phyloP scores from a whole-genome alignment of 2,797 vertebrate species.

The Gallirallus australis region DNA sequence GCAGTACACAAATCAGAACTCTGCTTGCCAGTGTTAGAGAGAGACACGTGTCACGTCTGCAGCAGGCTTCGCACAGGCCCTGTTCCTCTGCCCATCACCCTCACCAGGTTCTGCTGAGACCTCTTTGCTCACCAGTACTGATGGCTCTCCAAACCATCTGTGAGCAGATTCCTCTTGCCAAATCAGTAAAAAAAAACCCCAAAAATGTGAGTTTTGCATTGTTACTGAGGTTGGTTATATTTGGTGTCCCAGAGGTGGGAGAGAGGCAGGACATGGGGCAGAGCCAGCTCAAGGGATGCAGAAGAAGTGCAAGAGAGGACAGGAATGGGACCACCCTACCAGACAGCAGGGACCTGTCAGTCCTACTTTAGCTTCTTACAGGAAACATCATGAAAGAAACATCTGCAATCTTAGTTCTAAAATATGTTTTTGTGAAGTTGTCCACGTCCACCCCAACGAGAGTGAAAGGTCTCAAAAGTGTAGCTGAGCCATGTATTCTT shows the following conservation, averaged over 20 bases:
- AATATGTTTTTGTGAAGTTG: neutral
- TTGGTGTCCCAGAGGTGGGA: neutral
- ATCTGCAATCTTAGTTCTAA: neutral
- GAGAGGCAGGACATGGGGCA: neutral
- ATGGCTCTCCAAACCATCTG: neutral
- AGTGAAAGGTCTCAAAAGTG: neutral
- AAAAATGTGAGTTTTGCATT: rapidly evolving
- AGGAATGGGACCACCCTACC: neutral
- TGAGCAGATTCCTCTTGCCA: neutral
- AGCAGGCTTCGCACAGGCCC: neutral
- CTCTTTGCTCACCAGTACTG: neutral
- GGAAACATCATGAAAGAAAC: neutral
- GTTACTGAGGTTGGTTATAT: neutral
- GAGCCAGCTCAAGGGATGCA: neutral
- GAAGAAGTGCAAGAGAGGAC: neutral
- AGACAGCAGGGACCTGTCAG: neutral
- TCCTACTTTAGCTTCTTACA: rapidly evolving
- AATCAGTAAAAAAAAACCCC: neutral
- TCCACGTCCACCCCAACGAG: neutral
- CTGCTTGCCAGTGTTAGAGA: neutral
- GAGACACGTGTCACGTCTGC: neutral
- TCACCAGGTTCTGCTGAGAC: neutral
- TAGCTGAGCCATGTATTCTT: neutral
- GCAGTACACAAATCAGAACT: neutral
- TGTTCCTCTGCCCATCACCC: neutral